Percentiles rank a stretch among this genome's conserved stretches.
Evolutionary conservation across 2,888 invertebrate genomes (phyloP).

Genomic region (Lingula anatina): DNA sequence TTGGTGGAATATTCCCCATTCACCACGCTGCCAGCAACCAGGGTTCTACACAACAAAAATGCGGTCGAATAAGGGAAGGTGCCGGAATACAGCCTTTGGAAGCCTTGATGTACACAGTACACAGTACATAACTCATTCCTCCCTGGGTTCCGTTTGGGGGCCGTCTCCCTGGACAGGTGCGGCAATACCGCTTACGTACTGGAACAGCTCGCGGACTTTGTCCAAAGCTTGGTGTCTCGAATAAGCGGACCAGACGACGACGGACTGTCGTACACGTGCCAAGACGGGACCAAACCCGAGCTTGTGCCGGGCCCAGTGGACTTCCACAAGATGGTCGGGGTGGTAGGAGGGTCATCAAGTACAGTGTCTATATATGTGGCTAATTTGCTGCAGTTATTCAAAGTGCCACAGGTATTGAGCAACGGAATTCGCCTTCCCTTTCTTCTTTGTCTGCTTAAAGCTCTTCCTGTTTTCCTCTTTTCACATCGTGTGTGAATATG

Average conservation of each 20-base stretch:
- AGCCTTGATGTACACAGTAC: conserved; percentile 65
- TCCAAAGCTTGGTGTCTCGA: background rate
- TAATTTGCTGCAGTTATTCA: conserved; percentile 56
- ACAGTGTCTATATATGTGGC: conserved; percentile 59
- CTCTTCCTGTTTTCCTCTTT: too few species aligned
- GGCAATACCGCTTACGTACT: conserved; percentile 66
- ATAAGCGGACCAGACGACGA: too few species aligned
- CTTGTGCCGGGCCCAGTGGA: too few species aligned
- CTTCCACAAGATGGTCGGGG: conserved; percentile 56
- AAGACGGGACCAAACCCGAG: too few species aligned
- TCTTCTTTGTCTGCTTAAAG: too few species aligned
- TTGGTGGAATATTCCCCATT: background rate
- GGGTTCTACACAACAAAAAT: too few species aligned
- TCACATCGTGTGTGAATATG: too few species aligned
- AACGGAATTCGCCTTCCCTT: too few species aligned
- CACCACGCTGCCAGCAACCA: too few species aligned
- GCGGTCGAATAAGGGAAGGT: conserved; percentile 56
- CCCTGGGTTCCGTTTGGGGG: conserved; percentile 63
- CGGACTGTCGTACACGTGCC: too few species aligned
- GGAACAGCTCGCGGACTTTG: conserved; percentile 55
- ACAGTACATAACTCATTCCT: conserved; percentile 59
- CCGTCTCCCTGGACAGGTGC: conserved; percentile 62
- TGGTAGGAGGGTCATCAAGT: conserved; percentile 58
- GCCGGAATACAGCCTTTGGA: conserved; percentile 68
- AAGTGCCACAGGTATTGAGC: conserved; percentile 54